Percentiles rank a stretch among this genome's conserved stretches.
Evolutionary conservation across 2,113 vertebrate genomes (phyloP).

Genomic region (Meriones unguiculatus): DNA sequence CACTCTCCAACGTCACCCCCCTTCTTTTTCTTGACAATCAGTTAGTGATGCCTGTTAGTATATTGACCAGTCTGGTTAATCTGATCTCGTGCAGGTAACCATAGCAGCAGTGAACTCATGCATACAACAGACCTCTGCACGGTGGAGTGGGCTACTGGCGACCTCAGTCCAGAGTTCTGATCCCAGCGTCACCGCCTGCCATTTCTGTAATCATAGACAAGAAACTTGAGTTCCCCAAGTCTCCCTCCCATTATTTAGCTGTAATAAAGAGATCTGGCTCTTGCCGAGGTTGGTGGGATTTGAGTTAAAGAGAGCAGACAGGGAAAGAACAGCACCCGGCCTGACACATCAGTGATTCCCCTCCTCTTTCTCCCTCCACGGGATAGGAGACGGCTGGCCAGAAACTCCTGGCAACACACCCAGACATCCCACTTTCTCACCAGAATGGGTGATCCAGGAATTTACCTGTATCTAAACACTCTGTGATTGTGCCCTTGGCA

Average conservation of each 20-base stretch:
- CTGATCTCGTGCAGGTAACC: neutral
- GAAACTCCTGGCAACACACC: neutral
- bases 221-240: neutral
- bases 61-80: neutral
- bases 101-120: neutral
- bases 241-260: neutral
- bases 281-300: neutral
- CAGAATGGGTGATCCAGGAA: neutral
- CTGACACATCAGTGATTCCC: neutral
- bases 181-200: neutral
- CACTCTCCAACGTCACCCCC: neutral
- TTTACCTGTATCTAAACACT: neutral
- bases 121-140: neutral
- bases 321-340: neutral
- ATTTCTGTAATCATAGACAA: neutral
- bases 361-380: neutral
- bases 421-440: neutral
- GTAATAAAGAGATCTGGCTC: neutral
- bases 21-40: neutral
- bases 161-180: neutral
- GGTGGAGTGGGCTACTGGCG: neutral
- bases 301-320: neutral
- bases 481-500: neutral
- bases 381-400: neutral
- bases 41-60: neutral